Percentiles rank a stretch among this genome's conserved stretches.
Conservation (phyloP, 2,888 invertebrate species). For the Micoletzkya japonica region DNA sequence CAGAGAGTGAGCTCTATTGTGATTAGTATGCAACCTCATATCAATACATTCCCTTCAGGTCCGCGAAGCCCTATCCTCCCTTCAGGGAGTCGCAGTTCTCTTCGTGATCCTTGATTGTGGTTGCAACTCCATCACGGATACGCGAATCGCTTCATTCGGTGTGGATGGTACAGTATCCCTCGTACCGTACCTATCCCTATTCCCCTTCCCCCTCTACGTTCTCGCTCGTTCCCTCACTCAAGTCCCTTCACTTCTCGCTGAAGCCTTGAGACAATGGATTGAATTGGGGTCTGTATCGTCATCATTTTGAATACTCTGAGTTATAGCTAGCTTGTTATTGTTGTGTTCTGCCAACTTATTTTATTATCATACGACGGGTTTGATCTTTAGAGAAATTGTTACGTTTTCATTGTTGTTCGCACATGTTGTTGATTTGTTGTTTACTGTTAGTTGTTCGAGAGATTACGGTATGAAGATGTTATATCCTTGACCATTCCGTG, state of each 20-base stretch:
- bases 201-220: conserved; percentile 97
- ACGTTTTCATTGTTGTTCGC: conserved; percentile 19
- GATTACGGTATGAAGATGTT: not conserved
- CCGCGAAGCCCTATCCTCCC: conserved; percentile 37
- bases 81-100: conserved; percentile 81
- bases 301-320: too few species aligned
- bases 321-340: too few species aligned
- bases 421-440: conserved; percentile 1
- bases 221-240: conserved; percentile 71
- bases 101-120: conserved; percentile 95
- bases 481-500: too few species aligned
- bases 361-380: conserved; percentile 31
- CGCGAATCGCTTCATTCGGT: conserved; percentile 79
- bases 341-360: conserved; percentile 15
- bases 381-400: conserved; percentile 1
- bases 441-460: conserved; percentile 10
- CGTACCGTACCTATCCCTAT: conserved; percentile 85
- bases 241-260: conserved; percentile 86
- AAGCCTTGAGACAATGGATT: conserved; percentile 97
- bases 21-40: not conserved
- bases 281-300: conserved; percentile 69
- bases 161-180: conserved; percentile 70
- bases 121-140: conserved; percentile 87
- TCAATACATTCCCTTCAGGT: conserved; percentile 33
- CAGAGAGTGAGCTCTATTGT: not conserved